These are phyloP conservation scores for Cassiopea xamachana DNA, from an alignment of 30 jellyfish, hydroid and myxozoan species.

Conservation along the genomic window DNA sequence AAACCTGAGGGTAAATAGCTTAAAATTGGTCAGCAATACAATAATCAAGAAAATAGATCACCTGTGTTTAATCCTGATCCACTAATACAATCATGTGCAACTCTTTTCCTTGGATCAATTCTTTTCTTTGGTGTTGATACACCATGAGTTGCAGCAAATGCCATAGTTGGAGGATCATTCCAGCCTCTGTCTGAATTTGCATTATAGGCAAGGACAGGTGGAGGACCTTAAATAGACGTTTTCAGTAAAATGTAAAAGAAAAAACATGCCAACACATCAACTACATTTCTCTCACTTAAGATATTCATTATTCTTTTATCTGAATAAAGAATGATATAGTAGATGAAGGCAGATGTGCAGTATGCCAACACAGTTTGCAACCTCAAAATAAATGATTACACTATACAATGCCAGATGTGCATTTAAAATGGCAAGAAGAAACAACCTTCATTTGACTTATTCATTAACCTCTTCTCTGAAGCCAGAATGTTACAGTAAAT, in stretches of 20 bases:
- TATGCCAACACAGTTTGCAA: no score
- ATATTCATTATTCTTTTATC: no score
- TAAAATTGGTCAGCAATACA: no score
- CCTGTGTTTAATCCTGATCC: constrained; percentile 55
- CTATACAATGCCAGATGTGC: no score
- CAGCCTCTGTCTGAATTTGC: constrained; percentile 92
- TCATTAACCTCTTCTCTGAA: no score
- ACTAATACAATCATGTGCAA: constrained; percentile 79
- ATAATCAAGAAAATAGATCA: not conserved
- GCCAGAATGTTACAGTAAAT: no score
- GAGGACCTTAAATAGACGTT: constrained; percentile 14
- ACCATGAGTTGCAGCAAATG: constrained; percentile 64
- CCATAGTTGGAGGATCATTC: constrained; percentile 97
- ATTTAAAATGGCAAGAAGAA: no score
- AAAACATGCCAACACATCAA: not conserved
- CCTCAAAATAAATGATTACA: no score
- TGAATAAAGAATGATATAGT: no score
- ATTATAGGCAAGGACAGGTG: constrained; percentile 64
- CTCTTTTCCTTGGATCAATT: constrained; percentile 87
- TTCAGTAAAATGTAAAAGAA: not conserved
- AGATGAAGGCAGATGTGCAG: no score
- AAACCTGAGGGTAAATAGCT: no score
- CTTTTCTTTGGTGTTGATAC: constrained; percentile 73
- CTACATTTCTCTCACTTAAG: not conserved
- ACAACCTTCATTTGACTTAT: no score